A percentile compares a stretch with the other conserved stretches of the same genome.
Conservation (phyloP, 2,888 invertebrate species). For the Spodoptera exigua region DNA sequence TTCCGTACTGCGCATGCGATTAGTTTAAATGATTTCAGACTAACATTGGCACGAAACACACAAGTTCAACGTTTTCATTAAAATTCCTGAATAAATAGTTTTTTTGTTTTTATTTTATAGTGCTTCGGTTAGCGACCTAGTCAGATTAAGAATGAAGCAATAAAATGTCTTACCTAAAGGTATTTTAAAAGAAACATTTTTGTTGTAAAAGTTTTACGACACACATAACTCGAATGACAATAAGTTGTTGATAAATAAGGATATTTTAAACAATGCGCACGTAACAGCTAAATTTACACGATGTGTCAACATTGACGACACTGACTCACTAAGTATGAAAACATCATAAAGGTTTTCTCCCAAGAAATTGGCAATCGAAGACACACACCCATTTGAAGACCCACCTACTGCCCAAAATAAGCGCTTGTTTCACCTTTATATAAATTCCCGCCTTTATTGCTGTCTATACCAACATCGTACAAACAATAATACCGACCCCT, state of each 20-base stretch:
- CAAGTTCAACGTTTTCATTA: constrained; percentile 56
- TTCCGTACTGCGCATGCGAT: constrained; percentile 57
- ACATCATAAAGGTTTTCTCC: no score
- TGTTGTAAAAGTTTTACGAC: background rate
- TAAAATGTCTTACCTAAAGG: constrained; percentile 2
- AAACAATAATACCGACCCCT: no score
- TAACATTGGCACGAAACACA: constrained; percentile 29
- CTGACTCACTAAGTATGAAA: no score
- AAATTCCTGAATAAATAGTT: constrained; percentile 27
- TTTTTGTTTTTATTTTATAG: constrained; percentile 3
- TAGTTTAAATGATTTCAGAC: constrained; percentile 41
- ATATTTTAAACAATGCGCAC: no score
- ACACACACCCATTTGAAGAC: no score
- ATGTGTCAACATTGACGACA: no score
- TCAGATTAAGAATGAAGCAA: constrained; percentile 5
- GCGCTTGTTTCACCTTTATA: no score
- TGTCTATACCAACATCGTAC: no score
- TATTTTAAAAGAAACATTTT: constrained; percentile 9
- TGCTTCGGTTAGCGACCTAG: constrained; percentile 9
- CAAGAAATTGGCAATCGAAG: no score
- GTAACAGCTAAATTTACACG: background rate
- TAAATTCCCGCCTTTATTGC: no score
- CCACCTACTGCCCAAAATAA: no score
- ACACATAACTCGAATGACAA: background rate
- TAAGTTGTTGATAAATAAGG: background rate